Evolutionary conservation across 53 echinoderm and acorn worm species (phyloP), one percentile per base, ranked within the genome.

Genomic region (Echinarachnius parma): DNA sequence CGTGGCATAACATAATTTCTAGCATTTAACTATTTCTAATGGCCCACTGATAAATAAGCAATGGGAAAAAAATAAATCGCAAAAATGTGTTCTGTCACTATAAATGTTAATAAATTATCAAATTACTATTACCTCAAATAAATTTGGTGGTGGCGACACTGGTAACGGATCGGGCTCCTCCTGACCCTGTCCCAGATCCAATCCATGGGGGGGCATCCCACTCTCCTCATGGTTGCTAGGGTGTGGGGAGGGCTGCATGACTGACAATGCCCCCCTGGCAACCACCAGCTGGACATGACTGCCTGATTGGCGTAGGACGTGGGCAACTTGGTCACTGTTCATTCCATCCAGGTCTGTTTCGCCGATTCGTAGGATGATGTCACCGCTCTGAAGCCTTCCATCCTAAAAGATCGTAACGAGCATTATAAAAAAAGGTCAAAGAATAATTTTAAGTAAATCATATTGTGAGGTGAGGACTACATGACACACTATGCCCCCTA

Each of bases 331-430:
- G 32, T 87, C 87, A 77, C 91, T 91, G 80, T 76, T 88, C 87
- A 88, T 91, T 23, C 96, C 96, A 28, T 90, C 81, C 11, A 96
- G 84, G 70, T 65, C 85, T 0, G 87, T 96, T 31, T 96, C 96
- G 3, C 96, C 90, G 52, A 96, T 96, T 25, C 88, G 81, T 1
- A 96, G 86, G 60, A 96, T 96, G 70, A 87, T 84, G 81, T 96
- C 96, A 27, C 96, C 90, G 44, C 91, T 96, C 59, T 91, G 77
- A 48, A 96, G 79, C 20, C 83, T 78, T 2, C 96, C 96, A 88
- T 96, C 91, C 96, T 96, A 59, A 3, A 56, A 21, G 32, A 69
- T 26, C n/a, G n/a, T n/a, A n/a, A n/a, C n/a, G n/a, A n/a, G n/a
- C n/a, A n/a, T n/a, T n/a, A n/a, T n/a, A n/a, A n/a, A n/a, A n/a